A percentile compares a stretch with the other conserved stretches of the same genome.
phyloP scores from a whole-genome alignment of 2,888 invertebrate genomes.

The Andricus curvator region DNA sequence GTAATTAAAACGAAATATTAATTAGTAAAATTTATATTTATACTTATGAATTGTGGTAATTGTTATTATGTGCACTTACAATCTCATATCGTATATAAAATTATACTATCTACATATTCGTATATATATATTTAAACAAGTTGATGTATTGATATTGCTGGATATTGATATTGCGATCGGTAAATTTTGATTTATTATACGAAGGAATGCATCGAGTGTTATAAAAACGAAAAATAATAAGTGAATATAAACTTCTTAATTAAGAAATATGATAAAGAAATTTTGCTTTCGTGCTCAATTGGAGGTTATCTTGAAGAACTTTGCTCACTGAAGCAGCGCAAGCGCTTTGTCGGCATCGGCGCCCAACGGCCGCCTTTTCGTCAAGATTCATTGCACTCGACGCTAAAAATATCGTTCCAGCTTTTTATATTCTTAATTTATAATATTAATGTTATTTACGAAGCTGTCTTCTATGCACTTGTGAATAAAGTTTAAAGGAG shows the following conservation, averaged over 20 bases:
- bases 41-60: not conserved
- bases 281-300: conserved; percentile 31
- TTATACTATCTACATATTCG: no score
- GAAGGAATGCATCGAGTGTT: not conserved
- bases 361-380: conserved; percentile 35
- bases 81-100: no score
- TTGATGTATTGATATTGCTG: no score
- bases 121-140: no score
- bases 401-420: conserved; percentile 18
- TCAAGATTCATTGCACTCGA: conserved; percentile 31
- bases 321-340: conserved; percentile 33
- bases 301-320: conserved; percentile 38
- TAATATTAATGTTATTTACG: conserved; percentile 6
- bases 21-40: not conserved
- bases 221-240: not conserved
- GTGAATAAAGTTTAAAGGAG: not conserved
- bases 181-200: not conserved
- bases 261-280: conserved; percentile 23
- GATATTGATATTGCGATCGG: no score
- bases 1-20: not conserved
- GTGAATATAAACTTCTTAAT: not conserved
- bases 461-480: not conserved
- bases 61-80: not conserved
- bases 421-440: conserved; percentile 1
- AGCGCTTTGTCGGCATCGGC: conserved; percentile 40